Evolutionary conservation across 2,113 vertebrate genomes (phyloP).

Genomic region (Willisornis vidua): DNA sequence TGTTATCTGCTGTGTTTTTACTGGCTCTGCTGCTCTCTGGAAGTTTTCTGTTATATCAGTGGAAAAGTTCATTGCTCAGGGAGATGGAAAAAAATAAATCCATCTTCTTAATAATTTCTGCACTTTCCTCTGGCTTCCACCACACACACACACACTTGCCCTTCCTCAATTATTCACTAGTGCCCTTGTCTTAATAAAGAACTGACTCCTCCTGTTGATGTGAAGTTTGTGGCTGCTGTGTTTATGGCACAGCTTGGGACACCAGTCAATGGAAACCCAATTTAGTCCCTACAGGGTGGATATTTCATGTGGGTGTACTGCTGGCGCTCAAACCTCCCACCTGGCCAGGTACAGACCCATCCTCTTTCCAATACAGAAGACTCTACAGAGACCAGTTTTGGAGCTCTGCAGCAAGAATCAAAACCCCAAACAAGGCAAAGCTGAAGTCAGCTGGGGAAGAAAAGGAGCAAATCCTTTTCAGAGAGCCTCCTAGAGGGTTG

Average conservation of each 20-base stretch:
- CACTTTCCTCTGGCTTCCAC: neutral
- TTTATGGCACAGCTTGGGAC: neutral
- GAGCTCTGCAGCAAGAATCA: neutral
- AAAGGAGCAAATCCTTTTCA: neutral
- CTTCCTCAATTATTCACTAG: slow-evolving; percentile 62
- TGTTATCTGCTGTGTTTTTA: slow-evolving; percentile 60
- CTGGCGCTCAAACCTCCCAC: neutral
- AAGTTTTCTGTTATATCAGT: slow-evolving; percentile 45
- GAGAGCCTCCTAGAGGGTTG: neutral
- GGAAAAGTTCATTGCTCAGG: slow-evolving; percentile 47
- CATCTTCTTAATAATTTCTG: slow-evolving; percentile 59
- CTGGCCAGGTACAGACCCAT: neutral
- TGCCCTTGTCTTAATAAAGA: slow-evolving; percentile 2
- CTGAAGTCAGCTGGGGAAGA: neutral
- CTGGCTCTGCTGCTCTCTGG: slow-evolving; percentile 48
- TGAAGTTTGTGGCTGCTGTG: slow-evolving; percentile 1
- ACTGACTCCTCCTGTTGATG: neutral
- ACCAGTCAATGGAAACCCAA: neutral
- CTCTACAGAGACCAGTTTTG: neutral
- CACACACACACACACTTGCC: slow-evolving; percentile 22
- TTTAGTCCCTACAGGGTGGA: neutral
- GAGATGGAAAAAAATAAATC: slow-evolving; percentile 57
- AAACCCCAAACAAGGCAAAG: neutral
- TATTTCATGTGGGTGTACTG: neutral
- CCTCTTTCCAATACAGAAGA: neutral